These are phyloP conservation scores for Tachina grossa DNA, from an alignment of 2,888 invertebrate species.

Conservation along the genomic window DNA sequence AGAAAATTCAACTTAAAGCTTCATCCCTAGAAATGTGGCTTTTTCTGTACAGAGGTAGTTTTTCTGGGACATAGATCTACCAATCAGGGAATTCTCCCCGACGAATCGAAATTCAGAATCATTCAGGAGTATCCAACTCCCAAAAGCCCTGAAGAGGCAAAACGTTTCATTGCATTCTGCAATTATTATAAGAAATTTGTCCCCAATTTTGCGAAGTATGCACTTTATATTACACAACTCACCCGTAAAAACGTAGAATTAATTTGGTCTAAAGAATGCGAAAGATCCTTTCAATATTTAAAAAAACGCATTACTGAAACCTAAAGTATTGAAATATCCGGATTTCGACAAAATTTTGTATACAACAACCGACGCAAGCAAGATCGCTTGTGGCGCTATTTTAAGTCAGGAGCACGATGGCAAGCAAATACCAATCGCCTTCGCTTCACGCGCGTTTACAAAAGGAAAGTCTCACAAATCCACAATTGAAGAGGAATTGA, in stretches of 20 bases:
- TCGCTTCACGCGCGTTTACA: slow-evolving; percentile 12
- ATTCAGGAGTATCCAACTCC: neutral
- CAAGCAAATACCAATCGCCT: too few relatives aligned
- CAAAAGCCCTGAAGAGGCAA: too few relatives aligned
- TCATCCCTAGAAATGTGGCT: slow-evolving; percentile 3
- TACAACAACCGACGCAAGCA: slow-evolving; percentile 70
- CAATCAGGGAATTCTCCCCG: neutral
- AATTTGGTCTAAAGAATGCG: slow-evolving; percentile 29
- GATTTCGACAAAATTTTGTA: slow-evolving; percentile 54
- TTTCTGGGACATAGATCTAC: slow-evolving; percentile 31
- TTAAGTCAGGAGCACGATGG: slow-evolving; percentile 61
- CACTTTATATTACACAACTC: slow-evolving; percentile 1
- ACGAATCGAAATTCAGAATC: neutral
- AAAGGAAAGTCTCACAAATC: too few relatives aligned
- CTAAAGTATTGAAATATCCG: slow-evolving; percentile 17
- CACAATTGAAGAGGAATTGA: slow-evolving; percentile 73
- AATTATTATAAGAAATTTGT: too few relatives aligned
- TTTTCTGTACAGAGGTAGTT: slow-evolving; percentile 1
- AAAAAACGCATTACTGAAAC: neutral
- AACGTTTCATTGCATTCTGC: too few relatives aligned
- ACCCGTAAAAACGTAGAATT: neutral
- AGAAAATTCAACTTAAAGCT: slow-evolving; percentile 3
- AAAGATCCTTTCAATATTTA: slow-evolving; percentile 40
- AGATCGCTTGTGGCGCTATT: slow-evolving; percentile 66
- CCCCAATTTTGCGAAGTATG: neutral